Conservation (phyloP, 2,797 vertebrate genomes). For the Microctenopoma steveboyesi region DNA sequence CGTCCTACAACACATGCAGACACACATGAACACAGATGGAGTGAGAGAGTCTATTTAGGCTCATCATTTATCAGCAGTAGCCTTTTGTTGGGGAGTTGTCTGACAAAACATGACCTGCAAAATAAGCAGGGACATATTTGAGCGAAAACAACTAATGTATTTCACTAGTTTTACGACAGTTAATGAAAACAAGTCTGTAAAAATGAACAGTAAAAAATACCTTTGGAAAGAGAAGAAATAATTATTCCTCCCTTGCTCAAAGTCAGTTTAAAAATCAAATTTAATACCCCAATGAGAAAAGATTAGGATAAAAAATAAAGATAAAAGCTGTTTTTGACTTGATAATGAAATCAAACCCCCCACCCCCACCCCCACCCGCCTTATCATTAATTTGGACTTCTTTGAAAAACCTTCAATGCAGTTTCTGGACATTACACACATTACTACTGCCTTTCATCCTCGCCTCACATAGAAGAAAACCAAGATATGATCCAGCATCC, state of each 20-base stretch:
- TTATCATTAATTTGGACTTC: slow-evolving; percentile 45
- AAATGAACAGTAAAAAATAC: slow-evolving; percentile 8
- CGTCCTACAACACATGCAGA: slow-evolving; percentile 55
- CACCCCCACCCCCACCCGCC: background rate
- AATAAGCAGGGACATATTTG: slow-evolving; percentile 6
- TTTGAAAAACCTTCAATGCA: slow-evolving; percentile 19
- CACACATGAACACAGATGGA: slow-evolving; percentile 64
- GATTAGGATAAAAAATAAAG: slow-evolving; percentile 27
- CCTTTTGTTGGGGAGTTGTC: slow-evolving; percentile 54
- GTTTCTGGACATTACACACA: slow-evolving; percentile 44
- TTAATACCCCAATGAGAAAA: slow-evolving; percentile 28
- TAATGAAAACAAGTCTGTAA: slow-evolving; percentile 3
- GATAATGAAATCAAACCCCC: slow-evolving; percentile 44
- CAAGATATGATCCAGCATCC: slow-evolving; percentile 54
- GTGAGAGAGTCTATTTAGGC: slow-evolving; percentile 48
- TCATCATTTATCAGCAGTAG: slow-evolving; percentile 47
- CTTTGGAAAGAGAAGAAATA: slow-evolving; percentile 8
- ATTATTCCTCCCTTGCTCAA: background rate
- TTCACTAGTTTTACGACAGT: background rate
- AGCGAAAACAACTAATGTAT: background rate
- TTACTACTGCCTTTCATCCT: slow-evolving; percentile 55
- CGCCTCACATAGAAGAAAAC: slow-evolving; percentile 35
- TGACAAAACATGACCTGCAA: slow-evolving; percentile 17
- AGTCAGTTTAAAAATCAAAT: slow-evolving; percentile 24
- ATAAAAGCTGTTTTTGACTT: slow-evolving; percentile 23